Percentiles rank a stretch among this genome's conserved stretches.
phyloP scores from a whole-genome alignment of 2,888 invertebrate species.

The Clepsis dumicolana region DNA sequence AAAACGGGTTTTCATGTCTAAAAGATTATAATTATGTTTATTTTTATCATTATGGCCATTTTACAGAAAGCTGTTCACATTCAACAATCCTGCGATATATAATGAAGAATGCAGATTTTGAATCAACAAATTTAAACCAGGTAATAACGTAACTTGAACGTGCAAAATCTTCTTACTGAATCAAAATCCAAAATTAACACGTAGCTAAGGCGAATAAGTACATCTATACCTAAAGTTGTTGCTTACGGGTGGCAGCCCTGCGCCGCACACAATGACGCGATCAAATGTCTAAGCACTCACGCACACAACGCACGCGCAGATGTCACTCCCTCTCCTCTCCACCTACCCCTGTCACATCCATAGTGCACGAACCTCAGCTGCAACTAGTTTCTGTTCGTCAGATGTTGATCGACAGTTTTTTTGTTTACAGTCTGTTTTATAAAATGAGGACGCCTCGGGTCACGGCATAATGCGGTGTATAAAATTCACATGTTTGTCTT shows the following conservation, averaged over 20 bases:
- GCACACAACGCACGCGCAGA: conserved; percentile 60
- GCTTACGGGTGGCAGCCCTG: conserved; percentile 35
- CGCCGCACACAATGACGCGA: conserved; percentile 52
- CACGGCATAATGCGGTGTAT: conserved; percentile 36
- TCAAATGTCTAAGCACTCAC: conserved; percentile 44
- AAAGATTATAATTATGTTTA: no score
- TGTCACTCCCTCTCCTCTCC: conserved; percentile 56
- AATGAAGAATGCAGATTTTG: no score
- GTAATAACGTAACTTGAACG: no score
- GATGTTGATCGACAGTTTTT: conserved; percentile 79
- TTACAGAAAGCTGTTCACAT: no score
- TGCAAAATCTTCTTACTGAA: no score
- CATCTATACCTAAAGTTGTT: not conserved
- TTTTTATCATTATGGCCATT: no score
- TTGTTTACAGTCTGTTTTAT: conserved; percentile 51
- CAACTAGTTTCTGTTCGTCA: conserved; percentile 66
- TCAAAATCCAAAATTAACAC: no score
- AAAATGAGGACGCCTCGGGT: conserved; percentile 44
- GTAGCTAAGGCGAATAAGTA: no score
- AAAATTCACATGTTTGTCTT: conserved; percentile 35
- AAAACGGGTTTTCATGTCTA: no score
- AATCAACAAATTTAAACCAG: no score
- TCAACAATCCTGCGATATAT: no score
- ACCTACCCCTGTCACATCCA: conserved; percentile 57
- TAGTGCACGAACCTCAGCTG: conserved; percentile 77